phyloP scores from a whole-genome alignment of 2,797 vertebrate genomes.

The Jordanella pulchra region DNA sequence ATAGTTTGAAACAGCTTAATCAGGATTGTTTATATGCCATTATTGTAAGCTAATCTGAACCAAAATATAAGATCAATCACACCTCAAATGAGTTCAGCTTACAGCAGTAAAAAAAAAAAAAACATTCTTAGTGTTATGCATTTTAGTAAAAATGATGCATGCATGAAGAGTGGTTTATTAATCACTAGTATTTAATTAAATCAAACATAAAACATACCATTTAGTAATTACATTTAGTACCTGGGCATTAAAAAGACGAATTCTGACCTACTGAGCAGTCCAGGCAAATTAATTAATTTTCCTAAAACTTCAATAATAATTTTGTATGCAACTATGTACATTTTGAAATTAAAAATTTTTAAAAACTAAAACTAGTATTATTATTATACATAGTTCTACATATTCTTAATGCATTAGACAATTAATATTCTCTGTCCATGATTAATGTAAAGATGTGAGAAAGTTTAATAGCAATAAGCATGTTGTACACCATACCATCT shows the following conservation, averaged over 20 bases:
- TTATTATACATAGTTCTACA: not conserved
- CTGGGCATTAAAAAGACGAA: not conserved
- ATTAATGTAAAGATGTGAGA: not conserved
- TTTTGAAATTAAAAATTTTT: not conserved
- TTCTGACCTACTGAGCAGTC: not conserved
- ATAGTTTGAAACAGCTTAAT: not conserved
- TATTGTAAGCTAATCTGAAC: not conserved
- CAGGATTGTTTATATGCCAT: not conserved
- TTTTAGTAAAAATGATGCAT: not conserved
- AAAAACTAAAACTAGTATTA: no score
- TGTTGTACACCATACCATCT: not conserved
- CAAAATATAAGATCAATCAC: not conserved
- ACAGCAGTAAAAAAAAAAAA: not conserved
- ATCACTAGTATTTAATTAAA: not conserved
- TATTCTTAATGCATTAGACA: not conserved
- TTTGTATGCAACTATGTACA: not conserved
- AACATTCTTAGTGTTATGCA: not conserved
- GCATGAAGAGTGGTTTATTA: not conserved
- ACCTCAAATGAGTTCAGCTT: not conserved
- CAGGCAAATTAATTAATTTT: not conserved
- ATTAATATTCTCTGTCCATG: not conserved
- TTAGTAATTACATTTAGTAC: not conserved
- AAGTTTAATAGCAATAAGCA: not conserved
- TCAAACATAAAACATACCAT: not conserved
- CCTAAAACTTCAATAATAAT: not conserved